Conservation (phyloP, 2,113 vertebrate genomes). For the Neotoma lepida region DNA sequence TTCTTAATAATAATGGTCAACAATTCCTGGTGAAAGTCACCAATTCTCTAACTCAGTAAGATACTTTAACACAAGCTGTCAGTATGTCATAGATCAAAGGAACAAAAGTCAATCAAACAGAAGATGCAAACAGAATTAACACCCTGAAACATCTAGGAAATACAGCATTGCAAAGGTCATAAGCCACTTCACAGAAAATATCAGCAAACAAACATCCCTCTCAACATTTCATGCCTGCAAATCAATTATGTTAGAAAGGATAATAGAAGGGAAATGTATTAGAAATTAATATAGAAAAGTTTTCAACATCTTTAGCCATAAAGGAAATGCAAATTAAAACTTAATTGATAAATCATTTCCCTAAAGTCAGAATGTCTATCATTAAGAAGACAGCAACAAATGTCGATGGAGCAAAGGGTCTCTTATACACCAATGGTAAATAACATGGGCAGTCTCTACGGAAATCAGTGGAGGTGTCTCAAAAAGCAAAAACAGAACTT, state of each 20-base stretch:
- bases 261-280: background rate
- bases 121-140: background rate
- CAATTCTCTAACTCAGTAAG: background rate
- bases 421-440: background rate
- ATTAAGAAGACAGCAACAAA: background rate
- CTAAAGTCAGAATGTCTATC: background rate
- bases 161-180: background rate
- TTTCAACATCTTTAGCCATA: background rate
- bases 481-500: background rate
- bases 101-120: slow-evolving; percentile 14
- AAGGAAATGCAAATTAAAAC: background rate
- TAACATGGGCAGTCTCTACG: background rate
- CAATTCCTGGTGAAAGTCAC: background rate
- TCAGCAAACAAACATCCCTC: slow-evolving; percentile 3
- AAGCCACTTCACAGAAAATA: background rate
- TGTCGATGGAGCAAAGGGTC: background rate
- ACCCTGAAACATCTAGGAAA: background rate
- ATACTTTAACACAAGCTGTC: background rate
- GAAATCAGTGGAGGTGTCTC: background rate
- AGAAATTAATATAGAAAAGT: background rate
- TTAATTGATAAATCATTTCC: background rate
- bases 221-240: background rate
- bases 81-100: background rate
- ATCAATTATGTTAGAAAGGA: background rate
- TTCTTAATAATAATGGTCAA: background rate